These are phyloP conservation scores for Cynaeus angustus DNA, from an alignment of 2,888 invertebrate species.

Conservation along the genomic window DNA sequence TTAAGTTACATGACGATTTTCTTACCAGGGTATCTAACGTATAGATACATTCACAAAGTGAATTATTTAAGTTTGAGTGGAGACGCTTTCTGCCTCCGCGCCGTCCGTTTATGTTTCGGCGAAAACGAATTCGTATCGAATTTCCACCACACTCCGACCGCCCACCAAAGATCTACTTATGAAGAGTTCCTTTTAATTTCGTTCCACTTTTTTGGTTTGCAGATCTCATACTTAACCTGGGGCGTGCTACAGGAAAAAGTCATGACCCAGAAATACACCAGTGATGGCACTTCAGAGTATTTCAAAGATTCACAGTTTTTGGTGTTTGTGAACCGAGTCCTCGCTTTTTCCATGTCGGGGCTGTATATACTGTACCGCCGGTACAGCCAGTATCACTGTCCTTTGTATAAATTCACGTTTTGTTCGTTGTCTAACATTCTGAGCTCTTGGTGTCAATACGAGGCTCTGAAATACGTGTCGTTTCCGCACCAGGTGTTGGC, in stretches of 20 bases:
- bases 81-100: constrained; percentile 5
- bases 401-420: constrained; percentile 95
- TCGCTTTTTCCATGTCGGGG: constrained; percentile 86
- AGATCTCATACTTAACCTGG: constrained; percentile 95
- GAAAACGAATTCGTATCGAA: constrained; percentile 66
- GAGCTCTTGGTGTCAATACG: constrained; percentile 99
- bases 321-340: constrained; percentile 94
- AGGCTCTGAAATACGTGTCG: constrained; percentile 97
- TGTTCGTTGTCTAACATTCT: constrained; percentile 98
- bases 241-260: constrained; percentile 98
- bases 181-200: constrained; percentile 78
- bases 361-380: constrained; percentile 76
- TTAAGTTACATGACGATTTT: constrained; percentile 92
- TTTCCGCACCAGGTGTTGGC: constrained; percentile 98
- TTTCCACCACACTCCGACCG: constrained; percentile 64
- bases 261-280: constrained; percentile 89
- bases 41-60: constrained; percentile 84
- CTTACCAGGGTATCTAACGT: constrained; percentile 88
- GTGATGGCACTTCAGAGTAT: constrained; percentile 77
- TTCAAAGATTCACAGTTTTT: constrained; percentile 98
- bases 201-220: constrained; percentile 91
- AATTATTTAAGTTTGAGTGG: constrained; percentile 80
- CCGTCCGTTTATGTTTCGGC: constrained; percentile 69
- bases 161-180: constrained; percentile 71
- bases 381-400: constrained; percentile 85